Evolutionary conservation across 2,888 invertebrate genomes (phyloP).

Genomic region (Scelioninae gen. 2): DNA sequence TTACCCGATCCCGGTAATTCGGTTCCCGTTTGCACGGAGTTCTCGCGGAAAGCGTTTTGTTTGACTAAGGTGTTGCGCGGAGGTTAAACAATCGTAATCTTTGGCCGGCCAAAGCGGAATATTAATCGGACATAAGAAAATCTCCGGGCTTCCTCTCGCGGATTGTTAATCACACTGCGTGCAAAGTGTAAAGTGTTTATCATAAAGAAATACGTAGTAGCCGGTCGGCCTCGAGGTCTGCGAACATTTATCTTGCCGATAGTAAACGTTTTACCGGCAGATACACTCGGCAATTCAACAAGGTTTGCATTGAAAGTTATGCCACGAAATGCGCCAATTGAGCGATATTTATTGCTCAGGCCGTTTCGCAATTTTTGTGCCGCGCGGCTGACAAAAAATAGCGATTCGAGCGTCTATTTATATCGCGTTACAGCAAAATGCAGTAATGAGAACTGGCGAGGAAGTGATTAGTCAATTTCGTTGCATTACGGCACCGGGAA

Average conservation of each 20-base stretch:
- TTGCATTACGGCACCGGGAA: conserved; percentile 3
- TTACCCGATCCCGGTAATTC: conserved; percentile 3
- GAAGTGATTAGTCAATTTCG: conserved; percentile 48
- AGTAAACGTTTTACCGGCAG: conserved; percentile 49
- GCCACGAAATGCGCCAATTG: conserved; percentile 43
- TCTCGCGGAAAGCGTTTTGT: conserved; percentile 14
- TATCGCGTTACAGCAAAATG: conserved; percentile 27
- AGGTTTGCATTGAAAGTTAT: conserved; percentile 50
- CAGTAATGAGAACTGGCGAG: conserved; percentile 35
- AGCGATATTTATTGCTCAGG: conserved; percentile 45
- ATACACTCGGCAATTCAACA: conserved; percentile 44
- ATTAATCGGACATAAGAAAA: conserved; percentile 34
- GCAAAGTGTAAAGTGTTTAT: conserved; percentile 65
- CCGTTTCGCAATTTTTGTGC: conserved; percentile 11
- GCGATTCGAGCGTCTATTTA: conserved; percentile 29
- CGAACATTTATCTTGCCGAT: conserved; percentile 52
- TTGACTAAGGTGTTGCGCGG: conserved; percentile 13
- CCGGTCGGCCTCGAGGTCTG: conserved; percentile 44
- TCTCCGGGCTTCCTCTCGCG: conserved; percentile 32
- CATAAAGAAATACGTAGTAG: conserved; percentile 61
- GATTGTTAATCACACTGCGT: conserved; percentile 66
- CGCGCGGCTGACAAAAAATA: conserved; percentile 21
- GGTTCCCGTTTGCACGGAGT: conserved; percentile 1
- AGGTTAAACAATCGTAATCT: conserved; percentile 32
- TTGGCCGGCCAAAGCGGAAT: conserved; percentile 1